Evolutionary conservation across 2,888 invertebrate genomes (phyloP).

Genomic region (Xylota sylvarum): DNA sequence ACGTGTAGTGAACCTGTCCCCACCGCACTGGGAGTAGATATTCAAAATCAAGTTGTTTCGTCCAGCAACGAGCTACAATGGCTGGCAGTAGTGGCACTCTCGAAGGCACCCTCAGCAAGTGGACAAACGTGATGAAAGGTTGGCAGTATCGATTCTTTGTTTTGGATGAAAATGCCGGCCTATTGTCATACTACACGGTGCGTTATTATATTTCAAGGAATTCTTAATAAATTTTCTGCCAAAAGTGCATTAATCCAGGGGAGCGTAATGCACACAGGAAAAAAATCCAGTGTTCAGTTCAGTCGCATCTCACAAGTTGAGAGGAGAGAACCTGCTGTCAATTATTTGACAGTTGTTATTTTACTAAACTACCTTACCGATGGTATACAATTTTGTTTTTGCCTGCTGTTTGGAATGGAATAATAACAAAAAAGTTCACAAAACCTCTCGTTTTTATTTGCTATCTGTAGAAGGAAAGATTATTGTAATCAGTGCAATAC

Average conservation of each 20-base stretch:
- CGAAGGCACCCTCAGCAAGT: constrained; percentile 85
- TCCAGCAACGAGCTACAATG: constrained; percentile 52
- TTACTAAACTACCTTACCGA: constrained; percentile 19
- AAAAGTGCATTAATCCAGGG: neutral
- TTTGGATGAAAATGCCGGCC: constrained; percentile 97
- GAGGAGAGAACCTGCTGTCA: constrained; percentile 22
- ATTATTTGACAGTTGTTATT: constrained; percentile 31
- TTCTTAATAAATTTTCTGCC: neutral
- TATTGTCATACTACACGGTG: constrained; percentile 99
- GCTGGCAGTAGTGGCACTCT: constrained; percentile 80
- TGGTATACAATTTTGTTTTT: neutral
- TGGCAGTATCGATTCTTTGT: constrained; percentile 99
- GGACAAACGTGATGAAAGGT: constrained; percentile 87
- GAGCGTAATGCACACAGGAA: neutral
- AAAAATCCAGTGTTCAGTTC: too few species aligned
- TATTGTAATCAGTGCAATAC: constrained; percentile 23
- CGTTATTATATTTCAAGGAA: constrained; percentile 84
- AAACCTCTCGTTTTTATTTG: neutral
- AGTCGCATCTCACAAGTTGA: neutral
- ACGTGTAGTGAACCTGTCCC: constrained; percentile 6
- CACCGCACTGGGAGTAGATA: neutral
- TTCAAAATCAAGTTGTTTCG: neutral
- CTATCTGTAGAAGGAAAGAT: neutral
- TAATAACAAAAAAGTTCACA: constrained; percentile 21
- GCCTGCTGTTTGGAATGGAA: neutral